Percentiles rank a stretch among this genome's conserved stretches.
These are phyloP conservation scores for Schizaphis graminum DNA, from an alignment of 2,888 invertebrate genomes.

Conservation along the genomic window DNA sequence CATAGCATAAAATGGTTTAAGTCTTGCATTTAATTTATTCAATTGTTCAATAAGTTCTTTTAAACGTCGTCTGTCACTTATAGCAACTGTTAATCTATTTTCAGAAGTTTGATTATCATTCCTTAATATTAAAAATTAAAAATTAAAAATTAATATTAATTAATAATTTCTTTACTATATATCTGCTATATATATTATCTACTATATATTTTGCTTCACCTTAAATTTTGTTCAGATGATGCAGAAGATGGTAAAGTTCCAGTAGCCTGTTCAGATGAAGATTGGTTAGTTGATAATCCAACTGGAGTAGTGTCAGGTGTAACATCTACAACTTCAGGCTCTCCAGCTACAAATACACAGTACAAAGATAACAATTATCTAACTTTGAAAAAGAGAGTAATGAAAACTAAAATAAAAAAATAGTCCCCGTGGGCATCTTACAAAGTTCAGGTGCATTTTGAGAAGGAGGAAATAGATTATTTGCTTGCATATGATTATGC, in stretches of 20 bases:
- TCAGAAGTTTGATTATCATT: constrained; percentile 20
- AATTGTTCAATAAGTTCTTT: constrained; percentile 73
- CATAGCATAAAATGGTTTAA: constrained; percentile 78
- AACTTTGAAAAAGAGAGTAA: neutral
- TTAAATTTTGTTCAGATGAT: constrained; percentile 26
- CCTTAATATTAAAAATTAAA: neutral
- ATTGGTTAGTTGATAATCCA: constrained; percentile 23
- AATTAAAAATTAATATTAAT: neutral
- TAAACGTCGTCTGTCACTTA: constrained; percentile 33
- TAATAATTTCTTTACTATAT: neutral
- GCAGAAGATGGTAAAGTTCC: neutral
- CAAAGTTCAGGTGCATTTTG: constrained; percentile 23
- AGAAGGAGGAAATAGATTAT: neutral
- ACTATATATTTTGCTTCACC: constrained; percentile 6
- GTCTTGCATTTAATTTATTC: constrained; percentile 74
- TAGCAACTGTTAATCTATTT: neutral
- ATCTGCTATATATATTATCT: neutral
- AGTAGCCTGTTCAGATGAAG: constrained; percentile 22
- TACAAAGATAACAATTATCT: neutral
- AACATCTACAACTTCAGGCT: neutral
- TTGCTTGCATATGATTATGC: constrained; percentile 24
- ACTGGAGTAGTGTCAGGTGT: constrained; percentile 11
- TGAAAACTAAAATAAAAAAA: neutral
- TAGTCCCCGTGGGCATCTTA: neutral
- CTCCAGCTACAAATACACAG: constrained; percentile 20